Evolutionary conservation across 2,888 invertebrate species (phyloP).

Genomic region (Spodoptera littoralis): DNA sequence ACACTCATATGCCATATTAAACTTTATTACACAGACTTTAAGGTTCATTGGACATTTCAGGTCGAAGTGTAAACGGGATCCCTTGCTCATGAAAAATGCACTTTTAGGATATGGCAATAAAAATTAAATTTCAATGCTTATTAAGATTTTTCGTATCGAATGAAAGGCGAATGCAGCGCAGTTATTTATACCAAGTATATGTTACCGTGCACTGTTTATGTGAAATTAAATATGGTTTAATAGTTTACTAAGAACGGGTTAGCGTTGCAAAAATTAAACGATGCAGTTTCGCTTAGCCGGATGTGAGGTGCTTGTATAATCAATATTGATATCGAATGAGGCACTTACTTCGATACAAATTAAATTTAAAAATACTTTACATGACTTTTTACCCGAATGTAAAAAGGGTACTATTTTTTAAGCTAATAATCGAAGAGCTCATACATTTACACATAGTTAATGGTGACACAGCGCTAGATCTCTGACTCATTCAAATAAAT

Average conservation of each 20-base stretch:
- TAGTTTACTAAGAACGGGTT: slow-evolving; percentile 82
- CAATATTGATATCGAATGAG: slow-evolving; percentile 38
- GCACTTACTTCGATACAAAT: slow-evolving; percentile 24
- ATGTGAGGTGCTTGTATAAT: slow-evolving; percentile 48
- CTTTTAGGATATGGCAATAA: slow-evolving; percentile 65
- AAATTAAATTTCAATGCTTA: slow-evolving; percentile 68
- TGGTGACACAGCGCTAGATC: slow-evolving; percentile 14
- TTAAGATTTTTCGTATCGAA: slow-evolving; percentile 68
- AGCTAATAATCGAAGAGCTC: neutral
- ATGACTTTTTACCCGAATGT: slow-evolving; percentile 1
- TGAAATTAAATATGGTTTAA: slow-evolving; percentile 85
- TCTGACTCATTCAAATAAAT: slow-evolving; percentile 36
- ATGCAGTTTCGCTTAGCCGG: slow-evolving; percentile 61
- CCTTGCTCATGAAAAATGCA: slow-evolving; percentile 67
- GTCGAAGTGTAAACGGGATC: slow-evolving; percentile 46
- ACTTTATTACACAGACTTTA: slow-evolving; percentile 39
- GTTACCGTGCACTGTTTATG: slow-evolving; percentile 82
- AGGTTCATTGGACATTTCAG: slow-evolving; percentile 32
- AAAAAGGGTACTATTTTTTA: no score
- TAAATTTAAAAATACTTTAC: slow-evolving; percentile 12
- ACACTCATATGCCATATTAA: slow-evolving; percentile 41
- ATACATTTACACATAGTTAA: slow-evolving; percentile 7
- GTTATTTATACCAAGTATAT: slow-evolving; percentile 80
- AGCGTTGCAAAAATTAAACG: slow-evolving; percentile 69
- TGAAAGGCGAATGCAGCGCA: slow-evolving; percentile 67